Evolutionary conservation across 2,888 invertebrate species (phyloP).

Genomic region (Altica lythri): DNA sequence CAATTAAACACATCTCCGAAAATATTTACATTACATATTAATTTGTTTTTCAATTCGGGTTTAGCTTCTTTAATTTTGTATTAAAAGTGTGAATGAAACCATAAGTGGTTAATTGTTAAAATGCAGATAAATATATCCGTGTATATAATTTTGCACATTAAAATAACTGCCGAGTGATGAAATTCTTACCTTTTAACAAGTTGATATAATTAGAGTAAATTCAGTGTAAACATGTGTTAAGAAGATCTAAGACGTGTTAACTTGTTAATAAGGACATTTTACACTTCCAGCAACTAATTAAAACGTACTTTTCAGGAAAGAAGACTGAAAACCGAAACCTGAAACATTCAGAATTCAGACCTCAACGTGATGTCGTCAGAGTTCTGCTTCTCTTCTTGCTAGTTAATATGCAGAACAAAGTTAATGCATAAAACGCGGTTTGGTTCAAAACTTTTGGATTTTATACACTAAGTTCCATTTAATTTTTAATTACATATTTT

Average conservation of each 20-base stretch:
- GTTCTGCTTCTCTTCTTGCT: constrained; percentile 16
- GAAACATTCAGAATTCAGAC: constrained; percentile 12
- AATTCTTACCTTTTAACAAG: constrained; percentile 2
- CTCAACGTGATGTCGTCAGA: neutral
- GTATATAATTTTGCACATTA: neutral
- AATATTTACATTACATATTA: too few species aligned
- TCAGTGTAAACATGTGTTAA: constrained; percentile 29
- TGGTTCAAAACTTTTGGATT: neutral
- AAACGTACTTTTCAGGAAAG: constrained; percentile 40
- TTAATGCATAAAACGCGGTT: neutral
- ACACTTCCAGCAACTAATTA: constrained; percentile 36
- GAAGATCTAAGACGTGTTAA: constrained; percentile 17
- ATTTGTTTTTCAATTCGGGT: too few species aligned
- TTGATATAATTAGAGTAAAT: constrained; percentile 10
- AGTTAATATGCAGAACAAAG: constrained; percentile 46
- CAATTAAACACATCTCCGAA: too few species aligned
- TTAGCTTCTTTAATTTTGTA: too few species aligned
- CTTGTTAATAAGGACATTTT: constrained; percentile 37
- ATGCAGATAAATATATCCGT: too few species aligned
- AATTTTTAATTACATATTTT: too few species aligned
- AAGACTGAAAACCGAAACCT: constrained; percentile 23
- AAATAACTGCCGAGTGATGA: constrained; percentile 6
- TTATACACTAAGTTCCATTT: too few species aligned
- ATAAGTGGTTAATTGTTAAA: neutral
- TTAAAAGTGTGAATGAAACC: too few species aligned